These are phyloP conservation scores for Noctua janthina DNA, from an alignment of 2,888 invertebrate species.

Conservation along the genomic window DNA sequence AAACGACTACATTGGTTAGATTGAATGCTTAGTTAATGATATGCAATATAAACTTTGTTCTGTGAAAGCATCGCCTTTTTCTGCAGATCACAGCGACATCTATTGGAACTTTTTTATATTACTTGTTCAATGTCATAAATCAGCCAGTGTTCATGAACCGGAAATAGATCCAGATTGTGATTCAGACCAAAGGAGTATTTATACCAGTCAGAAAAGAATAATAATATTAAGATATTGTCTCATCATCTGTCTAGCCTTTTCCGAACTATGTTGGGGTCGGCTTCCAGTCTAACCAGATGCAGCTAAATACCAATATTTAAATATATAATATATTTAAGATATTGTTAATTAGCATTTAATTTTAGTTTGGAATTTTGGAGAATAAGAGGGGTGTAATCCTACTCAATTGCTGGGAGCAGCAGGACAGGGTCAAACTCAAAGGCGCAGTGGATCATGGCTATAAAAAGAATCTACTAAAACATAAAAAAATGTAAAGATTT, in stretches of 20 bases:
- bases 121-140: neutral
- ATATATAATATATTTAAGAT: neutral
- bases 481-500: too few relatives aligned
- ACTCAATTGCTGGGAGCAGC: too few relatives aligned
- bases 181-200: neutral
- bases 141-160: neutral
- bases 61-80: neutral
- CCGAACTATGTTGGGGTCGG: too few relatives aligned
- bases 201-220: neutral
- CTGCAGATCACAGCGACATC: conserved; percentile 24
- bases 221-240: neutral
- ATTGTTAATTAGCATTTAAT: neutral
- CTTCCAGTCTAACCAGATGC: too few relatives aligned
- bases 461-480: too few relatives aligned
- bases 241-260: too few relatives aligned
- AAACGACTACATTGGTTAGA: neutral
- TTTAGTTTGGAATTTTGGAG: too few relatives aligned
- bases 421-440: too few relatives aligned
- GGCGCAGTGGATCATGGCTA: too few relatives aligned
- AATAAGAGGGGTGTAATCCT: too few relatives aligned
- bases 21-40: neutral
- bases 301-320: too few relatives aligned
- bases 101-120: conserved; percentile 3
- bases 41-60: neutral
- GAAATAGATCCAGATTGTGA: neutral